phyloP scores from a whole-genome alignment of 2,113 vertebrate genomes.

The Phalacrocorax carbo region DNA sequence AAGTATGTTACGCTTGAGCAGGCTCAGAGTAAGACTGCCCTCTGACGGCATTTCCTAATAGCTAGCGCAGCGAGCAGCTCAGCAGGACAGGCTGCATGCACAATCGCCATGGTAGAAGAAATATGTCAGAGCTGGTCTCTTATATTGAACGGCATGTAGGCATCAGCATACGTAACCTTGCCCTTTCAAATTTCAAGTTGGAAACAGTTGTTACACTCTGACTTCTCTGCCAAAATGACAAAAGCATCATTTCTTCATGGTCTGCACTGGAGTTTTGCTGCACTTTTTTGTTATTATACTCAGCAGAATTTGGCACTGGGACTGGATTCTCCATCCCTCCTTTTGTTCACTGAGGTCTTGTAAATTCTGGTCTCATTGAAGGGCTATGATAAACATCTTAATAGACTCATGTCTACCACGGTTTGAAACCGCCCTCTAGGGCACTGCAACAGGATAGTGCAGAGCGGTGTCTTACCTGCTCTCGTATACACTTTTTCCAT shows the following conservation, averaged over 20 bases:
- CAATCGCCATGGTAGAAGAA: rapidly evolving
- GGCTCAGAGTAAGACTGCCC: conserved; percentile 41
- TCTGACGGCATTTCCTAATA: conserved; percentile 11
- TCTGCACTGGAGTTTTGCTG: background rate
- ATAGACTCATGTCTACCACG: rapidly evolving
- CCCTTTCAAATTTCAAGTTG: background rate
- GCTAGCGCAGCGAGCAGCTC: background rate
- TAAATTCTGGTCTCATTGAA: background rate
- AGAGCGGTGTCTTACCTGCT: background rate
- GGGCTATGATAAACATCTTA: background rate
- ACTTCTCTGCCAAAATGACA: background rate
- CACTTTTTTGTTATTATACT: background rate
- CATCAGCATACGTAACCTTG: background rate
- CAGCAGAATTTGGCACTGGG: background rate
- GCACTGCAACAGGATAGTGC: background rate
- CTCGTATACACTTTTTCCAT: background rate
- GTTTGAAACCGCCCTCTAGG: background rate
- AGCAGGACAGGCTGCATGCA: background rate
- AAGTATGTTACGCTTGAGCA: background rate
- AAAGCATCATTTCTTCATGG: rapidly evolving
- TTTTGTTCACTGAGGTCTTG: background rate
- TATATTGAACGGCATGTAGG: rapidly evolving
- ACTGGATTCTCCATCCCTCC: background rate
- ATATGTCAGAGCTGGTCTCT: background rate
- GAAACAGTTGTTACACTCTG: background rate